These are phyloP conservation scores for Solenodon paradoxus DNA, from an alignment of 2,113 vertebrate genomes.

Conservation along the genomic window DNA sequence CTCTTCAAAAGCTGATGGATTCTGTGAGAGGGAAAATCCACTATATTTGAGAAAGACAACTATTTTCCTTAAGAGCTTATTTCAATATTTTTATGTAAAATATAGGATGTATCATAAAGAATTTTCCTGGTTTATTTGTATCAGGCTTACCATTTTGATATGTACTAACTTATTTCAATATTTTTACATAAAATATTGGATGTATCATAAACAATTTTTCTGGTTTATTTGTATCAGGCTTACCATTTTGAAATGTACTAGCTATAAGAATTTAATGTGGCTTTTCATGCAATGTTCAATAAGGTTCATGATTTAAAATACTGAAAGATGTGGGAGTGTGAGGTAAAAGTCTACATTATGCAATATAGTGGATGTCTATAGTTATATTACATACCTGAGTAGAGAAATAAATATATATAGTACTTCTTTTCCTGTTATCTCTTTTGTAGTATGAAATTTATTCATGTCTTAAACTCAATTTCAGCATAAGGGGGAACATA, in stretches of 20 bases:
- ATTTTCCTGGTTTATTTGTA: constrained; percentile 66
- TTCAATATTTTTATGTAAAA: constrained; percentile 76
- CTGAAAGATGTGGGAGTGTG: background rate
- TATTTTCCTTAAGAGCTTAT: constrained; percentile 70
- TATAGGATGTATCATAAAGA: constrained; percentile 63
- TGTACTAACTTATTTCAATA: constrained; percentile 69
- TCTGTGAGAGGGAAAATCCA: constrained; percentile 41
- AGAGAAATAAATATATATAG: background rate
- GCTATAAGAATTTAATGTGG: constrained; percentile 54
- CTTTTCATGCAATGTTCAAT: constrained; percentile 56
- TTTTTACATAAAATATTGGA: constrained; percentile 70
- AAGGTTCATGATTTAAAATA: constrained; percentile 46
- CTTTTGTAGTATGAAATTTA: constrained; percentile 39
- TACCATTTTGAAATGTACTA: constrained; percentile 21
- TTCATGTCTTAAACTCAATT: constrained; percentile 60
- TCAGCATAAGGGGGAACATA: background rate
- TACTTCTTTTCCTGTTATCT: constrained; percentile 39
- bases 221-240: constrained; percentile 47
- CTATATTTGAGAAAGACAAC: constrained; percentile 68
- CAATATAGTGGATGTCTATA: constrained; percentile 16
- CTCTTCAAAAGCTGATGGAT: constrained; percentile 64
- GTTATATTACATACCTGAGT: background rate
- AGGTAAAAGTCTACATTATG: background rate
- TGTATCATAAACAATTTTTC: constrained; percentile 71
- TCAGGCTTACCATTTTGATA: constrained; percentile 42